Conservation (phyloP, 1,140 invertebrate species). For the Geopemphigus sp. region DNA sequence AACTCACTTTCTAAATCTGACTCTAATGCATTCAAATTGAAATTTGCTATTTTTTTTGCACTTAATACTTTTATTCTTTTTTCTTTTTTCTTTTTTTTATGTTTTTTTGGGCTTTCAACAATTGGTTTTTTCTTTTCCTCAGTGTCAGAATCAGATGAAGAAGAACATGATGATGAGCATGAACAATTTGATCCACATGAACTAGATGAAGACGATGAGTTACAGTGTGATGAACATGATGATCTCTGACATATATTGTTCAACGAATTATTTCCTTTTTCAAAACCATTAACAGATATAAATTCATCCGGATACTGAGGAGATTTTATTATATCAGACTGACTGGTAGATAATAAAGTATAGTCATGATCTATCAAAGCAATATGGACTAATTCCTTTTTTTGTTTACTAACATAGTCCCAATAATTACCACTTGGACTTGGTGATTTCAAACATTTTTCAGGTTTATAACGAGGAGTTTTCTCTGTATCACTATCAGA, state of each 20-base stretch:
- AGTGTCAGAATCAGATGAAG: conserved; percentile 28
- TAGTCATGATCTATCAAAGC: conserved; percentile 19
- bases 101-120: conserved; percentile 43
- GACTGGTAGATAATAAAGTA: conserved; percentile 7
- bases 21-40: conserved; percentile 38
- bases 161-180: conserved; percentile 38
- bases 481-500: conserved; percentile 66
- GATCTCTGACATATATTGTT: conserved; percentile 16
- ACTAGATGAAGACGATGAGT: conserved; percentile 42
- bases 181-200: conserved; percentile 45
- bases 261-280: conserved; percentile 33
- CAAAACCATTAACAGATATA: conserved; percentile 53
- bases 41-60: conserved; percentile 41
- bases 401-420: conserved; percentile 31
- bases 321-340: conserved; percentile 52
- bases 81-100: conserved; percentile 35
- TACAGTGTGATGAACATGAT: conserved; percentile 45
- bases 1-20: conserved; percentile 42
- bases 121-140: conserved; percentile 23
- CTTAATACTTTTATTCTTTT: conserved; percentile 40
- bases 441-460: conserved; percentile 26
- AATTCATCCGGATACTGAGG: conserved; percentile 64
- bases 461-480: conserved; percentile 22
- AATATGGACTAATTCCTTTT: conserved; percentile 21
- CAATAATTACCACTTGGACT: conserved; percentile 25